phyloP scores from a whole-genome alignment of 2,888 invertebrate genomes.

The Tortrix viridana region DNA sequence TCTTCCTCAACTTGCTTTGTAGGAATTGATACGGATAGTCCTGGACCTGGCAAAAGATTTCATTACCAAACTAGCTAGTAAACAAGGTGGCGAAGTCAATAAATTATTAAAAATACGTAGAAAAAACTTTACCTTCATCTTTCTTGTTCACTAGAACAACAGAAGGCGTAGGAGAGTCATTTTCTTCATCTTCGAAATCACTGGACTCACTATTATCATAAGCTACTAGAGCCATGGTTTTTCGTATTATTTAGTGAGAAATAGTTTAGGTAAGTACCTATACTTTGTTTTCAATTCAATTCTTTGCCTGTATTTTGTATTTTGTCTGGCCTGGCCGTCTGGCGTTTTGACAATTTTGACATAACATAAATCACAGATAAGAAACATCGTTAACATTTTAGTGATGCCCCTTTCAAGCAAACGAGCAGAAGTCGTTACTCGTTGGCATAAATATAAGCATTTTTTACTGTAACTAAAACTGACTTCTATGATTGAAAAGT shows the following conservation, averaged over 20 bases:
- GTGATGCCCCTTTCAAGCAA: conserved; percentile 2
- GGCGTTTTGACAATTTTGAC: conserved; percentile 1
- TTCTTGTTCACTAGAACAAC: conserved; percentile 52
- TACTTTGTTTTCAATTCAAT: conserved; percentile 1
- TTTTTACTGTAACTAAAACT: conserved; percentile 1
- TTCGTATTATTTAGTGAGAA: neutral
- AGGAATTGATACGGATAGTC: conserved; percentile 36
- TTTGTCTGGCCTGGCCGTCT: no score
- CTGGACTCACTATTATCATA: conserved; percentile 84
- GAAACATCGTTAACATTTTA: neutral
- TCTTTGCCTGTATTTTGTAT: no score
- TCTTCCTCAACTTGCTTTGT: conserved; percentile 20
- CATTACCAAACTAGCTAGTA: neutral
- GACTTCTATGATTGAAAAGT: neutral
- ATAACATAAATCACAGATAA: conserved; percentile 1
- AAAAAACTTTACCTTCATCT: conserved; percentile 47
- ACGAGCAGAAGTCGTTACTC: no score
- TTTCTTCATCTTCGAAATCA: conserved; percentile 66
- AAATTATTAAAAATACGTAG: neutral
- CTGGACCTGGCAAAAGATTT: conserved; percentile 34
- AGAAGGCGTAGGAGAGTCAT: conserved; percentile 45
- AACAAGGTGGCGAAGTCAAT: neutral
- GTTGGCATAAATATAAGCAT: neutral
- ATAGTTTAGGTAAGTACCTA: neutral
- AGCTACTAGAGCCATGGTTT: conserved; percentile 85